Evolutionary conservation across 2,797 vertebrate genomes (phyloP).

Genomic region (Sebastes vulpes): DNA sequence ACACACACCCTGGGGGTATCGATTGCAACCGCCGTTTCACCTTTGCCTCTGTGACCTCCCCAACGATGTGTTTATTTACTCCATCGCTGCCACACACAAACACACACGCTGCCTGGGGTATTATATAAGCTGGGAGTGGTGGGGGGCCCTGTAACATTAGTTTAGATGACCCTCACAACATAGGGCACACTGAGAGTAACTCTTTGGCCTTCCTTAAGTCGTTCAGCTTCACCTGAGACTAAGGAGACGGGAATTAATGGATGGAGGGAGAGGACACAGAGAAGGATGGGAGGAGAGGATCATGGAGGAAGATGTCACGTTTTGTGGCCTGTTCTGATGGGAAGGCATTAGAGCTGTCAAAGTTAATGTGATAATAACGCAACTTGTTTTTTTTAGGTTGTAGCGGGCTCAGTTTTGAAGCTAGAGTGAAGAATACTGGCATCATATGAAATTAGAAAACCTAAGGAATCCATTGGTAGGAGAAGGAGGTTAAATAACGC

Average conservation of each 20-base stretch:
- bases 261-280: background rate
- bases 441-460: no score
- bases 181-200: background rate
- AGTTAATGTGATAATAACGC: no score
- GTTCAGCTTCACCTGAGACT: slow-evolving; percentile 1
- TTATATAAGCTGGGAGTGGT: background rate
- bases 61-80: slow-evolving; percentile 87
- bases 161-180: slow-evolving; percentile 33
- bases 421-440: no score
- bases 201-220: background rate
- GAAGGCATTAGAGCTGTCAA: background rate
- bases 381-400: no score
- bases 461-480: rapidly evolving
- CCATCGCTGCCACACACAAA: slow-evolving; percentile 27
- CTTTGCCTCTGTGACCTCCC: slow-evolving; percentile 96
- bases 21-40: slow-evolving; percentile 94
- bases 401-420: no score
- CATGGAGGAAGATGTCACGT: background rate
- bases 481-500: no score
- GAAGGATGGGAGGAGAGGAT: background rate
- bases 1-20: slow-evolving; percentile 76
- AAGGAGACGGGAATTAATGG: background rate
- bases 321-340: background rate
- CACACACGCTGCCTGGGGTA: background rate
- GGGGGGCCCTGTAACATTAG: background rate